phyloP scores from a whole-genome alignment of 2,888 invertebrate genomes.

The Ctenicera cuprea region DNA sequence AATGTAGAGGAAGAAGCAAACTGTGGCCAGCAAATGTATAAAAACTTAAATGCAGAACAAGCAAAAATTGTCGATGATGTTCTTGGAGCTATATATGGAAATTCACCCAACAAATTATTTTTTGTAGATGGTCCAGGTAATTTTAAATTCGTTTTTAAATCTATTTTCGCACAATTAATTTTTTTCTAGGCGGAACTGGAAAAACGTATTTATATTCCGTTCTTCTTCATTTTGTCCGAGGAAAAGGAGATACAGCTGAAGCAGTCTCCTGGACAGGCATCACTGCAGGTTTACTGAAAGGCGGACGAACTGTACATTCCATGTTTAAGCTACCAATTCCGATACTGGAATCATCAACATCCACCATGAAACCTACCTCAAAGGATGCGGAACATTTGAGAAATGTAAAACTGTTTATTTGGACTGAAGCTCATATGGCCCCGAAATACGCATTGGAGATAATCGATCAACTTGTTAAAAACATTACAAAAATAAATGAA shows the following conservation, averaged over 20 bases:
- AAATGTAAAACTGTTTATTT: constrained; percentile 46
- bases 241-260: constrained; percentile 40
- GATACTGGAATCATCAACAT: constrained; percentile 28
- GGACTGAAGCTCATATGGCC: constrained; percentile 52
- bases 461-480: constrained; percentile 38
- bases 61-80: no score
- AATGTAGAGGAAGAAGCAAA: neutral
- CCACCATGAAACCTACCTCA: constrained; percentile 35
- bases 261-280: constrained; percentile 65
- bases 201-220: constrained; percentile 68
- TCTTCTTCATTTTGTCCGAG: constrained; percentile 51
- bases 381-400: constrained; percentile 24
- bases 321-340: constrained; percentile 62
- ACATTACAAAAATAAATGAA: constrained; percentile 35
- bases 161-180: no score
- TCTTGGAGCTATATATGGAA: constrained; percentile 9
- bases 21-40: neutral
- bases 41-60: constrained; percentile 17
- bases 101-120: no score
- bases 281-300: constrained; percentile 63
- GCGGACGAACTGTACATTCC: constrained; percentile 67
- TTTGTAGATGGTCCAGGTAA: neutral
- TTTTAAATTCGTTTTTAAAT: no score
- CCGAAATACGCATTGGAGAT: constrained; percentile 41
- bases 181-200: constrained; percentile 68